Base-by-base conservation (phyloP, 2,113 vertebrate genomes). In the Corydoras sp. region DNA sequence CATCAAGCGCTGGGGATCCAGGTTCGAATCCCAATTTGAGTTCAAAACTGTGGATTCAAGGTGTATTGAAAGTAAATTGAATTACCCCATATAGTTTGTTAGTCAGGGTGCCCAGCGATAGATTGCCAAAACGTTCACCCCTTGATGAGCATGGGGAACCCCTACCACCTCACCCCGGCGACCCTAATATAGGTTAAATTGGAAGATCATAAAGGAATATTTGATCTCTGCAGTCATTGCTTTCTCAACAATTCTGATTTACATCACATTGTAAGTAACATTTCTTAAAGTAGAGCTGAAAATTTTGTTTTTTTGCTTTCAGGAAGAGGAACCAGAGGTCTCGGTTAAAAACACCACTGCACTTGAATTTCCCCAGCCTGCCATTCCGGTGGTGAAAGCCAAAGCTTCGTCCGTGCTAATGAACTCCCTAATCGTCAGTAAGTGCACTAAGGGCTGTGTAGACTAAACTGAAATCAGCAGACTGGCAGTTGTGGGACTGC, bases 341-440 rank as follows among this genome's bases (percentile, higher is more conserved):
- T 75, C 14, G 58, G 58, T 71, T 76, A 80, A 62, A 62, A 81
- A 10, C 76, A 84, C 86, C 10, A 76, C 69, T 10, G 76, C 88
- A 53, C 69, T 69, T 6, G 62, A 81, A 43, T 32, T 78, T 74
- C 83, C 84, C 71, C 93, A 88, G 83, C 73, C 83, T 10, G 51
- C 69, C 2, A 86, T 81, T 50, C 91, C 93, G 0, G 91, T 94
- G 80, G 92, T 97, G 84, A 98, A 94, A 88, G 88, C 95, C 65
- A 99, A 95, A 86, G 97, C 94, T 71, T 93, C 93, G 9, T 90
- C 91, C 3, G 51, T 92, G 86, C 91, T 98, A 84, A 93, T 98
- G 93, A 97, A 69, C 83, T 92, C 95, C 58, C 87, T 97, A 43
- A 92, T 93, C 84, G 93, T 88, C 87, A 95, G 97, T 99, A 95